Conservation (phyloP, 2,113 vertebrate genomes). For the Notothenia rossii region DNA sequence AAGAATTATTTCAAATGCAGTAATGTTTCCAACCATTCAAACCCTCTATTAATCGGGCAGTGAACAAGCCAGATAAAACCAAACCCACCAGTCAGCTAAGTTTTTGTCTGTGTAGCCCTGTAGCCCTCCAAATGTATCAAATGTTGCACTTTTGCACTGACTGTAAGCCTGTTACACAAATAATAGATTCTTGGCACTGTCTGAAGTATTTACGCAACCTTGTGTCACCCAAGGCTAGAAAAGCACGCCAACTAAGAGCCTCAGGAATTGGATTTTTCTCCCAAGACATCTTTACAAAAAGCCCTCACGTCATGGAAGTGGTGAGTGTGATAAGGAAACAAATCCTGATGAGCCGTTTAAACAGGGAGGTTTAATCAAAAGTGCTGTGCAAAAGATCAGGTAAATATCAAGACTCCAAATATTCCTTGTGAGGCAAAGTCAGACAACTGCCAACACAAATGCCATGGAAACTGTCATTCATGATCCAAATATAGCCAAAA, state of each 20-base stretch:
- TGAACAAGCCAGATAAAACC: background rate
- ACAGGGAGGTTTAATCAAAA: constrained; percentile 29
- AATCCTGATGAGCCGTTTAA: constrained; percentile 41
- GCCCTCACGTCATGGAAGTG: constrained; percentile 22
- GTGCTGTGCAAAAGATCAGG: constrained; percentile 24
- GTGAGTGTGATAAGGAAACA: constrained; percentile 40
- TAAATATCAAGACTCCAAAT: constrained; percentile 50
- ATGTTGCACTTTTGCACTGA: constrained; percentile 1
- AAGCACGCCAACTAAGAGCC: constrained; percentile 26
- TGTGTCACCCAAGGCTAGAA: constrained; percentile 14
- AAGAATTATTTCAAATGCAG: too few relatives aligned
- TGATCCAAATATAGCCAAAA: constrained; percentile 27
- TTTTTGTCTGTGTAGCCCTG: background rate
- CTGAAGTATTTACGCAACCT: constrained; percentile 22
- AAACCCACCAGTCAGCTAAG: background rate
- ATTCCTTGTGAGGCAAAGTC: constrained; percentile 24
- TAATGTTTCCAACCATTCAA: background rate
- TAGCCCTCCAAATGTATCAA: background rate
- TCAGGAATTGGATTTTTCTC: constrained; percentile 29
- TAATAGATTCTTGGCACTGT: constrained; percentile 26
- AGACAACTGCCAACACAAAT: constrained; percentile 37
- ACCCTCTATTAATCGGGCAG: background rate
- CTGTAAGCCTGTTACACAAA: constrained; percentile 31
- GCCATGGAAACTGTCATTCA: constrained; percentile 39
- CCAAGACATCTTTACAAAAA: constrained; percentile 34